These are phyloP conservation scores for Drymodes brunneopygia DNA, from an alignment of 2,113 vertebrate species.

Conservation along the genomic window DNA sequence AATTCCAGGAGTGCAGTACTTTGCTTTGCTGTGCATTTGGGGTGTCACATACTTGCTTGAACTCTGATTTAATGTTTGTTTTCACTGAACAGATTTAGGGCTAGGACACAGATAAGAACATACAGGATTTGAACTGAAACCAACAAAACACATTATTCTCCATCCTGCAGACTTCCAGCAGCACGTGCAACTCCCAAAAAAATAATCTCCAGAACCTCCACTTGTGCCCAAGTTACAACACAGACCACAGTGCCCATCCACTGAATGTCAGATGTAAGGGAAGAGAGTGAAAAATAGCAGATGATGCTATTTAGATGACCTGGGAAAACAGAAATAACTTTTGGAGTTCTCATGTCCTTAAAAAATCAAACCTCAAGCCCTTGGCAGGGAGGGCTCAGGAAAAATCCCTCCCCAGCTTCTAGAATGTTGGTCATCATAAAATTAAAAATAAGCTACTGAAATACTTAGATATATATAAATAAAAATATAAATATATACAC, in stretches of 20 bases:
- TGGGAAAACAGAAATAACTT: constrained; percentile 7
- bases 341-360: not conserved
- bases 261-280: not conserved
- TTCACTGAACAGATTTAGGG: not conserved
- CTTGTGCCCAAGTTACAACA: not conserved
- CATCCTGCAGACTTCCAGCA: not conserved
- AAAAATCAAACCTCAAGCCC: not conserved
- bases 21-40: not conserved
- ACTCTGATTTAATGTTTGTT: not conserved
- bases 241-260: not conserved
- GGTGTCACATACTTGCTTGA: not conserved
- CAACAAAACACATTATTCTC: not conserved
- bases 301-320: constrained; percentile 17
- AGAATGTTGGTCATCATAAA: not conserved
- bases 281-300: constrained; percentile 1
- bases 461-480: not conserved
- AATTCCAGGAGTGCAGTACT: not conserved
- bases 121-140: not conserved
- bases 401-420: not conserved
- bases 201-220: not conserved
- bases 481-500: not conserved
- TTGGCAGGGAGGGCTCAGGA: not conserved
- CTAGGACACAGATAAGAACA: not conserved
- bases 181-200: not conserved
- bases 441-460: not conserved